These are phyloP conservation scores for Minunthozetes semirufus DNA, from an alignment of 2,888 invertebrate species.

Conservation along the genomic window DNA sequence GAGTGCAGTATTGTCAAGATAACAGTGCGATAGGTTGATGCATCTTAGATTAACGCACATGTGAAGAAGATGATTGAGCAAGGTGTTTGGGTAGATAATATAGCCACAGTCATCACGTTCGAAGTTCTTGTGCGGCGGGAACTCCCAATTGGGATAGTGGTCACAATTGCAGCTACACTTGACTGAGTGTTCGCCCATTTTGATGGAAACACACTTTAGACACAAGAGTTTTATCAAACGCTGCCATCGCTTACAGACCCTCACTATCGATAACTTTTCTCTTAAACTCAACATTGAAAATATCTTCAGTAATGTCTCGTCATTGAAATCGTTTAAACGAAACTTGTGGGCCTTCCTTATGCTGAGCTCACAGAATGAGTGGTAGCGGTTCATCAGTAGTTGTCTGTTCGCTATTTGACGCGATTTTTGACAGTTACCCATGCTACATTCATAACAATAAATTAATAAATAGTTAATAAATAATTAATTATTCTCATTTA, in stretches of 20 bases:
- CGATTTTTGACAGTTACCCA: constrained; percentile 23
- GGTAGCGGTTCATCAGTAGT: neutral
- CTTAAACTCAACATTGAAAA: constrained; percentile 20
- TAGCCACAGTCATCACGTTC: constrained; percentile 26
- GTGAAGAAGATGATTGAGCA: constrained; percentile 15
- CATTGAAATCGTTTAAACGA: constrained; percentile 29
- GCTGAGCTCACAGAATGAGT: neutral
- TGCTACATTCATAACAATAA: no score
- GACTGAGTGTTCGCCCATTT: constrained; percentile 35
- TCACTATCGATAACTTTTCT: constrained; percentile 11
- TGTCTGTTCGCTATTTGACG: neutral
- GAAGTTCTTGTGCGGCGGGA: constrained; percentile 28
- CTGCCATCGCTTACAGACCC: constrained; percentile 35
- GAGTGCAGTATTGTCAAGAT: constrained; percentile 30
- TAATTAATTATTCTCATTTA: no score
- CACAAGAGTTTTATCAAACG: constrained; percentile 23
- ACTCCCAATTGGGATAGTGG: constrained; percentile 22
- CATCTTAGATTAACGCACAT: constrained; percentile 30
- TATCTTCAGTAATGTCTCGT: constrained; percentile 1
- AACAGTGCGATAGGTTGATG: constrained; percentile 35
- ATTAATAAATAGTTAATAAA: no score
- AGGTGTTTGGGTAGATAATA: constrained; percentile 26
- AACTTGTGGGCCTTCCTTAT: neutral
- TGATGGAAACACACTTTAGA: constrained; percentile 26
- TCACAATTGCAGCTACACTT: constrained; percentile 33